phyloP scores from a whole-genome alignment of 2,113 vertebrate species.

The Crotalus horridus region DNA sequence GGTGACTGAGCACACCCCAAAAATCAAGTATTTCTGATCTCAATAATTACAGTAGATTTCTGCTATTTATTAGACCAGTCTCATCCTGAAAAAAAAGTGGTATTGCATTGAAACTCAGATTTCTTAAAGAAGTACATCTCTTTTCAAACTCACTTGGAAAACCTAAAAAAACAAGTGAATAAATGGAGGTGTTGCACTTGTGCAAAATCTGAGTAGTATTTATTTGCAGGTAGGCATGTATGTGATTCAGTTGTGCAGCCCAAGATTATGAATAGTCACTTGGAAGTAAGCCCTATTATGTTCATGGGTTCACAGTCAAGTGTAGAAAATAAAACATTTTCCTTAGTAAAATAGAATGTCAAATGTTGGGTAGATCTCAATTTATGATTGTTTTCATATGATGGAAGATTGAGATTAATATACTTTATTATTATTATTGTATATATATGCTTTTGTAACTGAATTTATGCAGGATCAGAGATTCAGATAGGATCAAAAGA shows the following conservation, averaged over 20 bases:
- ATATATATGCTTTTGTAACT: neutral
- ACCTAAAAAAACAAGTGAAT: neutral
- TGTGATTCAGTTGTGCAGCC: neutral
- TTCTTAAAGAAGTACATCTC: neutral
- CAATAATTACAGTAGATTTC: neutral
- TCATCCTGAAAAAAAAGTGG: neutral
- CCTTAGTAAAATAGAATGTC: conserved; percentile 15
- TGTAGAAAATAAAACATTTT: neutral
- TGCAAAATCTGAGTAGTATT: neutral
- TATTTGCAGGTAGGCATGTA: neutral
- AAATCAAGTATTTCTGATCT: neutral
- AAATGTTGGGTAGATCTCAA: neutral
- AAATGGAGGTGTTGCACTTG: neutral
- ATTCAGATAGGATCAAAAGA: neutral
- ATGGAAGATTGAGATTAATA: conserved; percentile 23
- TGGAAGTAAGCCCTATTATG: neutral
- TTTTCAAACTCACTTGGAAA: neutral
- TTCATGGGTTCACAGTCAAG: neutral
- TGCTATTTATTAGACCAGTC: neutral
- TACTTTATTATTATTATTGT: neutral
- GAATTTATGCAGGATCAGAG: neutral
- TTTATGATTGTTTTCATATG: conserved; percentile 8
- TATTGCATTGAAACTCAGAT: neutral
- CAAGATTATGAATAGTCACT: neutral
- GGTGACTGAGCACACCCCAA: conserved; percentile 54